phyloP scores from a whole-genome alignment of 2,113 vertebrate genomes.

The Crotalus viridis region DNA sequence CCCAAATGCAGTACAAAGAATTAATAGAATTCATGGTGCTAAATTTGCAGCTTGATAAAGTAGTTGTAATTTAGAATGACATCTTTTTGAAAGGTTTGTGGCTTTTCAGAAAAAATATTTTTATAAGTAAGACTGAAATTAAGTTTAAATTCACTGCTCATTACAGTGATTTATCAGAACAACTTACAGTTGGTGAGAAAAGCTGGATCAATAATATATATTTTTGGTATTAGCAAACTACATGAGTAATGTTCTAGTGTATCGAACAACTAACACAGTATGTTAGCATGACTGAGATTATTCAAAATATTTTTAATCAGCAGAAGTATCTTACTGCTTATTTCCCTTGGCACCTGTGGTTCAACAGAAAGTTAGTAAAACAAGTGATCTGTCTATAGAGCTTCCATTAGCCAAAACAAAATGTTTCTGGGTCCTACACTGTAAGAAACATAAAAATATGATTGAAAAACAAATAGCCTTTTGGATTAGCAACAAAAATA shows the following conservation, averaged over 20 bases:
- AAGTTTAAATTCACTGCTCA: background rate
- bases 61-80: background rate
- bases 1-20: background rate
- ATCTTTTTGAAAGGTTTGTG: background rate
- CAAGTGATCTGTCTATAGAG: background rate
- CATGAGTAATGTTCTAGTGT: background rate
- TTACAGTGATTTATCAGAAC: background rate
- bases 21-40: background rate
- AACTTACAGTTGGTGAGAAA: background rate
- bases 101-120: background rate
- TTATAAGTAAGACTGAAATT: background rate
- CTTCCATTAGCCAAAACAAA: background rate
- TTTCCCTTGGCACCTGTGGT: background rate
- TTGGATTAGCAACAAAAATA: background rate
- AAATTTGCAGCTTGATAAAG: conserved; percentile 13
- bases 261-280: background rate
- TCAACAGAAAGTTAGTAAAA: background rate
- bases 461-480: background rate
- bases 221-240: background rate
- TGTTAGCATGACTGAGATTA: background rate
- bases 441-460: background rate
- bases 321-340: background rate
- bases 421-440: background rate
- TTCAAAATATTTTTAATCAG: background rate
- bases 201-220: background rate